Conservation (phyloP, 2,888 invertebrate species). For the Eupithecia subfuscata region DNA sequence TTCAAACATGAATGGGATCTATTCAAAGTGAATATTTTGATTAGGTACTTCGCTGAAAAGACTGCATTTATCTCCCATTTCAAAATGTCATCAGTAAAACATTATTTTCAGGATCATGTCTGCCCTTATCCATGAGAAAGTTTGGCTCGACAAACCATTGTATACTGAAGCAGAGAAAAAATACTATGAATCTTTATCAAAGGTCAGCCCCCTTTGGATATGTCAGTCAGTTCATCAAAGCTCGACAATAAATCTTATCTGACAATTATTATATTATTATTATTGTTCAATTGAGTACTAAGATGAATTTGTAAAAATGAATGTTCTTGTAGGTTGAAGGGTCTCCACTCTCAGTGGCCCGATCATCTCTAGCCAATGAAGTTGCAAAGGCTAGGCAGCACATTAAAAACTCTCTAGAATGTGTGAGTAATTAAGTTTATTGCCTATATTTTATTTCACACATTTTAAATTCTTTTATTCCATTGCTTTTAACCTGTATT, state of each 20-base stretch:
- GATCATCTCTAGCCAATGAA: slow-evolving; percentile 90
- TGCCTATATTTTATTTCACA: slow-evolving; percentile 50
- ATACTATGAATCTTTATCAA: slow-evolving; percentile 87
- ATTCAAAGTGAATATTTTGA: background rate
- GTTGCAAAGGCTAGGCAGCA: slow-evolving; percentile 94
- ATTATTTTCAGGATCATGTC: slow-evolving; percentile 66
- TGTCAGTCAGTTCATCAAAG: slow-evolving; percentile 14
- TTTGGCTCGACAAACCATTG: slow-evolving; percentile 89
- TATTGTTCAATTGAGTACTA: background rate
- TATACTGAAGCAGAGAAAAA: slow-evolving; percentile 90
- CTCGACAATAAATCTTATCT: background rate
- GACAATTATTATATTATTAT: background rate
- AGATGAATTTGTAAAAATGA: slow-evolving; percentile 25
- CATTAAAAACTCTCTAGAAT: slow-evolving; percentile 89
- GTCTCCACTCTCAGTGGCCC: slow-evolving; percentile 66
- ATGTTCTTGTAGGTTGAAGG: slow-evolving; percentile 67
- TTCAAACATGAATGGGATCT: background rate
- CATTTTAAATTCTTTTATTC: slow-evolving; percentile 38
- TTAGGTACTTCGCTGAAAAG: background rate
- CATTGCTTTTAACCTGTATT: slow-evolving; percentile 1
- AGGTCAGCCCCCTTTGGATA: slow-evolving; percentile 78
- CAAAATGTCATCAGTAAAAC: background rate
- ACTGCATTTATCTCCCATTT: background rate
- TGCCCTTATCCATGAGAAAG: slow-evolving; percentile 84
- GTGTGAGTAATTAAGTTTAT: slow-evolving; percentile 82